These are phyloP conservation scores for Drosophila nigrodunni DNA, from an alignment of 1,140 invertebrate genomes.

Conservation along the genomic window DNA sequence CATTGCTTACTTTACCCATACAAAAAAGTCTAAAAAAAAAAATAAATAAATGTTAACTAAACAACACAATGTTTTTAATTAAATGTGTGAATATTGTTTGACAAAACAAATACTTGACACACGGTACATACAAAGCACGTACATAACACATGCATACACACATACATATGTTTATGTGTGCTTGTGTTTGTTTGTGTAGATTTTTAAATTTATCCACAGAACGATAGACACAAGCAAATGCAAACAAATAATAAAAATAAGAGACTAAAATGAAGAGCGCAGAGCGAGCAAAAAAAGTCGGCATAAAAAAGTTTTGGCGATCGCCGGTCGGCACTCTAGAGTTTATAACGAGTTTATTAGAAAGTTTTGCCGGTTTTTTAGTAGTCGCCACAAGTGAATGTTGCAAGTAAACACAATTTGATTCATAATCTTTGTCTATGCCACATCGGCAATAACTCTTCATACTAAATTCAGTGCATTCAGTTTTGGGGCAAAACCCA, in stretches of 20 bases:
- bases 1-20: no score
- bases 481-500: conserved; percentile 17
- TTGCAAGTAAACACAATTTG: conserved; percentile 14
- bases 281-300: conserved; percentile 10
- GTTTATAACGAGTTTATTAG: conserved; percentile 56
- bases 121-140: no score
- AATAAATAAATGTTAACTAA: no score
- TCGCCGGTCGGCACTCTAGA: conserved; percentile 7
- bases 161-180: not conserved
- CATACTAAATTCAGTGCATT: conserved; percentile 10
- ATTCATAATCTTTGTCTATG: conserved; percentile 17
- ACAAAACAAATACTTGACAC: no score
- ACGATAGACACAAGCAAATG: conserved; percentile 14
- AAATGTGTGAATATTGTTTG: no score
- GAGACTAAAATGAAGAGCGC: conserved; percentile 13
- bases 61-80: no score
- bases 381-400: conserved; percentile 25
- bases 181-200: not conserved
- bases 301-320: conserved; percentile 7
- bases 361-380: conserved; percentile 58
- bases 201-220: not conserved
- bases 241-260: conserved; percentile 23
- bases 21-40: no score
- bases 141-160: not conserved
- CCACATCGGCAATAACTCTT: conserved; percentile 3